Conservation (phyloP, 2,113 vertebrate genomes). For the Neodontobutis hainanensis region DNA sequence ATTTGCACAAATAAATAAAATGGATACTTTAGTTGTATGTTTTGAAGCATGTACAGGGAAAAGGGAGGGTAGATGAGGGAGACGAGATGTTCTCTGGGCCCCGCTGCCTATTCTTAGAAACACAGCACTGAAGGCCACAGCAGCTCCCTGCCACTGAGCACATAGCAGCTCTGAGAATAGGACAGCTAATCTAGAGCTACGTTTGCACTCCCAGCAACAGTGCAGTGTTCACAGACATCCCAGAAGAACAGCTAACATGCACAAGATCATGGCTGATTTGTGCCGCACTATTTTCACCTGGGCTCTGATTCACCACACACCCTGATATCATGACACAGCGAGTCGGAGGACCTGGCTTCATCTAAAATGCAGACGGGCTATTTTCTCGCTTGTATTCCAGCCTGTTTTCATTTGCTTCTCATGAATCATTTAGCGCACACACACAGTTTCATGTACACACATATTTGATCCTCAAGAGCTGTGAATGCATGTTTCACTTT, state of each 20-base stretch:
- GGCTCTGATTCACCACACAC: constrained; percentile 24
- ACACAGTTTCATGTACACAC: constrained; percentile 61
- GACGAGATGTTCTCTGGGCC: constrained; percentile 59
- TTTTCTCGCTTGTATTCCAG: constrained; percentile 60
- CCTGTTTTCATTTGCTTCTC: constrained; percentile 67
- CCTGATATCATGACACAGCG: constrained; percentile 62
- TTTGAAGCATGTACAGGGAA: constrained; percentile 6
- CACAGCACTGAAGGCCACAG: constrained; percentile 64
- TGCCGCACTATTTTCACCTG: constrained; percentile 9
- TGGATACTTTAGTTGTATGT: neutral
- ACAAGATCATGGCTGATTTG: neutral
- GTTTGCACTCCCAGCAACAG: constrained; percentile 35
- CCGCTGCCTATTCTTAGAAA: constrained; percentile 70
- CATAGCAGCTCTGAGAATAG: constrained; percentile 58
- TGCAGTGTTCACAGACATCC: constrained; percentile 17
- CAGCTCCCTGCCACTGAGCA: constrained; percentile 55
- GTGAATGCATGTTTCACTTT: constrained; percentile 53
- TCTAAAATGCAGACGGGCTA: constrained; percentile 71
- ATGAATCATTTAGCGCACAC: constrained; percentile 71
- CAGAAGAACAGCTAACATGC: neutral
- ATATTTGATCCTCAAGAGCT: constrained; percentile 45
- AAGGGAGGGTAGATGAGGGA: constrained; percentile 13
- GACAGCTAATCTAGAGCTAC: constrained; percentile 56
- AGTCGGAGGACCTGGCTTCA: constrained; percentile 52
- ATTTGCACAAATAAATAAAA: neutral